Evolutionary conservation across 2,113 vertebrate species (phyloP).

Genomic region (Polypterus bichir): DNA sequence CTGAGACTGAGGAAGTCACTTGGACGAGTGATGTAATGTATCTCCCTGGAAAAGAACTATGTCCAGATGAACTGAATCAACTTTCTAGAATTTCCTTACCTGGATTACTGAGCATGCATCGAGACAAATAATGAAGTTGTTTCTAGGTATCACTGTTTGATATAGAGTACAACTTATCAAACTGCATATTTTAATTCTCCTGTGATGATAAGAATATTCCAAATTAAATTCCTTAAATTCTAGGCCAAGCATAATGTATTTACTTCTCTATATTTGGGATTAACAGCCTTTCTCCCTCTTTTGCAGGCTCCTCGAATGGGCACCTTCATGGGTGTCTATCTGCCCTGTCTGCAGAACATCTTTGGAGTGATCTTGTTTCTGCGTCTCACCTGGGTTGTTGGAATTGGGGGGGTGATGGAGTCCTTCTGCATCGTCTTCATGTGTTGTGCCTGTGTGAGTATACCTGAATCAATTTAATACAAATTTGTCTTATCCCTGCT

Average conservation of each 20-base stretch:
- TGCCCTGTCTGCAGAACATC: slow-evolving; percentile 97
- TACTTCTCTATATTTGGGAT: no score
- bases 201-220: no score
- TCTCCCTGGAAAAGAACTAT: no score
- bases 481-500: not conserved
- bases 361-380: slow-evolving; percentile 96
- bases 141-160: no score
- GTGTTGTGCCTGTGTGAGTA: slow-evolving; percentile 89
- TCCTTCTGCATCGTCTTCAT: slow-evolving; percentile 89
- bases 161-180: no score
- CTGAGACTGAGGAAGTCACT: no score
- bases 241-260: not conserved
- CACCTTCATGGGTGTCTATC: slow-evolving; percentile 94
- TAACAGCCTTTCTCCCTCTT: slow-evolving; percentile 11
- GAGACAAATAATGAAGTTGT: no score
- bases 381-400: slow-evolving; percentile 95
- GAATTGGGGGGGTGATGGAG: slow-evolving; percentile 84
- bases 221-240: not conserved
- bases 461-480: not conserved
- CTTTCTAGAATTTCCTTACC: no score
- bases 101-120: no score
- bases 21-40: no score
- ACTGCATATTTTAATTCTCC: no score
- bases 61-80: no score
- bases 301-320: slow-evolving; percentile 82